Evolutionary conservation across 2,797 vertebrate genomes (phyloP), one percentile per base, ranked within the genome.

Genomic region (Caiman crocodilus): DNA sequence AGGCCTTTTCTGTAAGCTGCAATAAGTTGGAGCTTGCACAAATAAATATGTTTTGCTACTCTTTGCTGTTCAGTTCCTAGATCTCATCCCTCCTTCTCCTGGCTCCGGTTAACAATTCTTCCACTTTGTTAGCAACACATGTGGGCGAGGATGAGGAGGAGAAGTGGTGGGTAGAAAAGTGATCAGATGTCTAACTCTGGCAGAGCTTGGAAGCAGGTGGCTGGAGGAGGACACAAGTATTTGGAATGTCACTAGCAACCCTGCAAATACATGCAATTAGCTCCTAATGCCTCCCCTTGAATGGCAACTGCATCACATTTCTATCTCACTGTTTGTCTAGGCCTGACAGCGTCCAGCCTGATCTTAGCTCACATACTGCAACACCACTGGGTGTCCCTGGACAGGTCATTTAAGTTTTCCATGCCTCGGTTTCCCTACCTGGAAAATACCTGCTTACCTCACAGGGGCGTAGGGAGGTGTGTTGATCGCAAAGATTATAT

Each of bases 141-240:
- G 93, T 93, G 94, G 95, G 92, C 3, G 81, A 96, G 85, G 84
- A 87, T 32, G 88, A 85, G 88, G 84, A 92, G 85, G n/a, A 93
- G 87, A 74, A 87, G 94, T 80, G 4, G 90, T 88, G 93, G 94
- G 92, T 92, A 91, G 82, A 64, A 97, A 96, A 93, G 57, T 85
- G 94, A 74, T 95, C 92, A 94, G 88, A 95, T 95, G 92, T 90
- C 79, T 91, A 76, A 81, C 23, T 80, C n/a, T 79, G 87, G 88
- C 90, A 89, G 94, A 79, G 92, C 92, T 15, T 58, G 61, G 76
- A 73, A 69, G 94, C 92, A 91, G 94, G 82, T 73, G 88, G 78
- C 61, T 76, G 2, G 69, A 71, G 56, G 57, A 78, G 87, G 79
- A n/a, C 57, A 87, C 65, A 89, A 94, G 90, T 67, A 55, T 28